These are phyloP conservation scores for Passerina amoena DNA, from an alignment of 2,113 vertebrate genomes.

Conservation along the genomic window DNA sequence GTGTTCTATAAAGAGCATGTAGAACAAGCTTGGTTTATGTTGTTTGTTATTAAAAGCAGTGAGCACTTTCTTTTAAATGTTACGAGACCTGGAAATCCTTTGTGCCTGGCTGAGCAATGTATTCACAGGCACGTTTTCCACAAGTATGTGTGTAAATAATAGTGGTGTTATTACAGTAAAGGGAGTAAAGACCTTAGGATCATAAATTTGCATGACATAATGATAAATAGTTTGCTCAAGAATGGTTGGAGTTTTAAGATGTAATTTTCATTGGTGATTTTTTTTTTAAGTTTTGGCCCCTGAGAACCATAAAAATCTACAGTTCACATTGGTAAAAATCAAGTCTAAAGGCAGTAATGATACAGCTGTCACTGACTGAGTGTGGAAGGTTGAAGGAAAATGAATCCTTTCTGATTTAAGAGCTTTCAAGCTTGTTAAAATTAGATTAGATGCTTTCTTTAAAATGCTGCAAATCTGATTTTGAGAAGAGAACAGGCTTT, in stretches of 20 bases:
- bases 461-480: slow-evolving; percentile 1
- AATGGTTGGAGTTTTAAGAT: neutral
- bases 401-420: neutral
- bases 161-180: neutral
- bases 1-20: neutral
- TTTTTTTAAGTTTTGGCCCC: neutral
- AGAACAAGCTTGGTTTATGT: neutral
- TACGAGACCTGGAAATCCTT: neutral
- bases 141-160: slow-evolving; percentile 15
- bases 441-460: neutral
- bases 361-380: neutral
- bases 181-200: neutral
- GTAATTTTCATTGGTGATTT: neutral
- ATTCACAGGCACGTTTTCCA: neutral
- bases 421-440: slow-evolving; percentile 32
- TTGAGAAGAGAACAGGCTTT: neutral
- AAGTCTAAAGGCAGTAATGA: neutral
- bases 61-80: slow-evolving; percentile 37
- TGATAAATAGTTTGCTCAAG: neutral
- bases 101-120: neutral
- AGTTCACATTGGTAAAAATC: neutral
- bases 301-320: neutral
- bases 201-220: neutral
- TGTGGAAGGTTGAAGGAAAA: neutral
- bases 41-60: slow-evolving; percentile 33